Evolutionary conservation across 2,888 invertebrate genomes (phyloP), one percentile per base, ranked within the genome.

Genomic region (Drosophila formosana): DNA sequence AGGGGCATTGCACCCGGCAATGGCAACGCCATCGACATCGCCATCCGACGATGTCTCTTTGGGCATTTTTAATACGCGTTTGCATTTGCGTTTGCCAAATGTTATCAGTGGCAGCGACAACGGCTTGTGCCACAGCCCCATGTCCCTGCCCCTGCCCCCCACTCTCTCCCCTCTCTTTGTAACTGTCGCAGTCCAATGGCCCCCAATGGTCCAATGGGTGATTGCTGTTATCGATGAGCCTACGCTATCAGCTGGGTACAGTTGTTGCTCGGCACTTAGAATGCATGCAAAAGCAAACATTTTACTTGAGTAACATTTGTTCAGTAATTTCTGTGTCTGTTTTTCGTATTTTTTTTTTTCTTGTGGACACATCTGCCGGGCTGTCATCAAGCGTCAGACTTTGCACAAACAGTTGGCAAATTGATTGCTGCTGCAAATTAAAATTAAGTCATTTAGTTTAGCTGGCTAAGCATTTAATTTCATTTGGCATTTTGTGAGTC

Each of bases 61-160:
- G 84, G 84, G 89, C 83, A 89, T 88, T 88, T 88, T 88, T 82
- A 88, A 88, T 89, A 84, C 88, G 88, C 82, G 85, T 70, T 77
- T 75, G 81, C 87, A 74, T 82, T 86, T 80, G 81, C 78, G 65
- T 78, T 78, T 86, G 89, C 82, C 83, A 88, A 84, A 82, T 86
- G 90, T 84, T 84, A 84, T 84, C 83, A 83, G 80, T 75, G 66
- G 52, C 18, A 73, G 52, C 58, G 74, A 67, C 81, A 53, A 64
- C 70, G 75, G 77, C 64, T 63, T 72, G 78, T 55, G 58, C 61
- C 78, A 75, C 63, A 66, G 63, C 52, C 58, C 58, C 18, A 73
- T 50, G 25, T 11, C 46, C 34, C 39, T 9, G 23, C 43, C 51
- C 39, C 63, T 9, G 3, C 60, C 9, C n/a, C 9, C n/a, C 6